A percentile compares a stretch with the other conserved stretches of the same genome.
These are phyloP conservation scores for Lutjanus argentimaculatus DNA, from an alignment of 2,797 vertebrate genomes.

Conservation along the genomic window DNA sequence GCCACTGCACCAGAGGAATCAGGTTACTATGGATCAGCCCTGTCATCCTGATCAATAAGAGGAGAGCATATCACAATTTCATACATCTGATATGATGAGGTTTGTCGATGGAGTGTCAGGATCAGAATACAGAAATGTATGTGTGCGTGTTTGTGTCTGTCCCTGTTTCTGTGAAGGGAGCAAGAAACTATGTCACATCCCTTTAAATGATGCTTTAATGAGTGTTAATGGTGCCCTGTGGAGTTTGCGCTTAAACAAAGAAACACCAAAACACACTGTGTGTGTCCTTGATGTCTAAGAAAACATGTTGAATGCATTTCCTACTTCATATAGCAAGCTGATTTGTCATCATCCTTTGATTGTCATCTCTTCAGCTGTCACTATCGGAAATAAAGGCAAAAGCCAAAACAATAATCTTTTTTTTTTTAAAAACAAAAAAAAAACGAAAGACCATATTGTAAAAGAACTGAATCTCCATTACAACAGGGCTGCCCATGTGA, in stretches of 20 bases:
- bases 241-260: conserved; percentile 5
- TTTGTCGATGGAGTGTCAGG: conserved; percentile 9
- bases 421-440: too few species aligned
- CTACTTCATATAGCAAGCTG: too few species aligned
- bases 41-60: conserved; percentile 56
- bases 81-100: conserved; percentile 31
- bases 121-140: conserved; percentile 22
- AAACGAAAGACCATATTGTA: too few species aligned
- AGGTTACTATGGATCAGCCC: conserved; percentile 30
- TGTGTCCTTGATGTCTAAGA: background rate
- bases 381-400: too few species aligned
- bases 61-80: conserved; percentile 36
- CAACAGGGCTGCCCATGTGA: too few species aligned
- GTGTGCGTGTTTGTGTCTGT: background rate
- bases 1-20: conserved; percentile 20
- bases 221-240: background rate
- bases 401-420: too few species aligned
- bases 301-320: background rate
- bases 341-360: too few species aligned
- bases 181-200: background rate
- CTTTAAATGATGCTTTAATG: background rate
- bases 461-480: too few species aligned
- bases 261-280: background rate
- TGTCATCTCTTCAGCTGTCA: too few species aligned
- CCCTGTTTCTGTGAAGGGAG: background rate